Base-by-base conservation (phyloP, 2,888 invertebrate genomes). In the Timema cristinae region DNA sequence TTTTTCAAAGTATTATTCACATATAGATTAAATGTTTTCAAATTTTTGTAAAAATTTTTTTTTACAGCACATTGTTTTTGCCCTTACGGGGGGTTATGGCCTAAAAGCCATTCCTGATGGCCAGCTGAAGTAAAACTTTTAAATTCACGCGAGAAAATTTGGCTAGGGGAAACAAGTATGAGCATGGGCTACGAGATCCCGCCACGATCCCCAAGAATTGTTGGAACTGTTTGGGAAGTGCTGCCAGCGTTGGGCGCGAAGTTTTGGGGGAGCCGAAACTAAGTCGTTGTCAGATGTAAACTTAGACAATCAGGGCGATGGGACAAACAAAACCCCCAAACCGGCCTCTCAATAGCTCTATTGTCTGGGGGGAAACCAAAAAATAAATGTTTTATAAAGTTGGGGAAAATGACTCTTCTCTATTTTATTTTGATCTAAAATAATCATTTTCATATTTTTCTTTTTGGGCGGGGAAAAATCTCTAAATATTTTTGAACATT, bases 31-130 rank as follows among this genome's bases (percentile, higher is more conserved):
- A n/a, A n/a, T 32, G n/a, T 59, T 56, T 6, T 13, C 32, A 69
- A 50, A 59, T 69, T n/a, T 66, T 16, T 72, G 49, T 54, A 69
- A 49, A 49, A 61, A 50, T 0, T 0, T 15, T 72, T 67, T 66
- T 73, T 77, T 78, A 6, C 83, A 94, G 93, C 93, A 94, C 80
- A 86, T 93, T 7, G 94, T 95, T 0, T 95, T 97, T 80, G 92
- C 95, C 0, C 83, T 95, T 6, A 95, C 94, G 0, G 94, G n/a
- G n/a, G 0, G 86, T 95, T 50, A 93, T 97, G 92, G 93, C 94
- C 77, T 93, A 94, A 76, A n/a, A n/a, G 88, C 91, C 73, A 95
- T 95, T 74, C 95, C 95, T 0, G 94, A 93, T 77, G 88, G 0
- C 95, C 95, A 0, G 87, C 89, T 5, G 91, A 93, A 78, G 88